Conservation (phyloP, 2,888 invertebrate genomes). For the Lasioglossum leucozonium region DNA sequence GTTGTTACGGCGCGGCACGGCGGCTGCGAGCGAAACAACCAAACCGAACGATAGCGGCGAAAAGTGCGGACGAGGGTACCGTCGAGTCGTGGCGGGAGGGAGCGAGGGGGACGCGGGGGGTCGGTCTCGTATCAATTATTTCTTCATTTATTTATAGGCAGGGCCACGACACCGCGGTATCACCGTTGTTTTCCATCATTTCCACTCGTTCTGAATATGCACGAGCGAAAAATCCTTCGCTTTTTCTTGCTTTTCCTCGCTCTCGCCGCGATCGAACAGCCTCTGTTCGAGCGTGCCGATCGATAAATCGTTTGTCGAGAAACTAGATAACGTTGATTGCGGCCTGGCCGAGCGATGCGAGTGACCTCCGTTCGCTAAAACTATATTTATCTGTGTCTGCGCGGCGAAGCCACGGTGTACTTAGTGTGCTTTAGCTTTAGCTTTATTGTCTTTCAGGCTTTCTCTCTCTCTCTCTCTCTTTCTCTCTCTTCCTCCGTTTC, state of each 20-base stretch:
- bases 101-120: slow-evolving; percentile 61
- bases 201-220: slow-evolving; percentile 52
- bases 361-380: slow-evolving; percentile 80
- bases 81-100: neutral
- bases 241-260: neutral
- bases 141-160: slow-evolving; percentile 81
- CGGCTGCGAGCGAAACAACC: slow-evolving; percentile 61
- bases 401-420: slow-evolving; percentile 75
- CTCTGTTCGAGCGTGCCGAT: neutral
- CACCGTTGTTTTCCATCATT: slow-evolving; percentile 79
- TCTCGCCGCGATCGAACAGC: neutral
- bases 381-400: slow-evolving; percentile 80
- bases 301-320: slow-evolving; percentile 28
- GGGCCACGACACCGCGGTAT: slow-evolving; percentile 77
- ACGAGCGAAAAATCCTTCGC: neutral
- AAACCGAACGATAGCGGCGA: slow-evolving; percentile 66
- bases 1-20: slow-evolving; percentile 17
- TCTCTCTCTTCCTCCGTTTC: slow-evolving; percentile 17
- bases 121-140: slow-evolving; percentile 79
- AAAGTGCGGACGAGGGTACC: slow-evolving; percentile 61
- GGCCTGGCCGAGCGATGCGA: slow-evolving; percentile 75
- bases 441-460: slow-evolving; percentile 67
- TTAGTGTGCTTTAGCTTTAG: slow-evolving; percentile 75
- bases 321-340: slow-evolving; percentile 66
- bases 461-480: neutral